Evolutionary conservation across 2,797 vertebrate species (phyloP), one percentile per base, ranked within the genome.

Genomic region (Scleropages formosus): DNA sequence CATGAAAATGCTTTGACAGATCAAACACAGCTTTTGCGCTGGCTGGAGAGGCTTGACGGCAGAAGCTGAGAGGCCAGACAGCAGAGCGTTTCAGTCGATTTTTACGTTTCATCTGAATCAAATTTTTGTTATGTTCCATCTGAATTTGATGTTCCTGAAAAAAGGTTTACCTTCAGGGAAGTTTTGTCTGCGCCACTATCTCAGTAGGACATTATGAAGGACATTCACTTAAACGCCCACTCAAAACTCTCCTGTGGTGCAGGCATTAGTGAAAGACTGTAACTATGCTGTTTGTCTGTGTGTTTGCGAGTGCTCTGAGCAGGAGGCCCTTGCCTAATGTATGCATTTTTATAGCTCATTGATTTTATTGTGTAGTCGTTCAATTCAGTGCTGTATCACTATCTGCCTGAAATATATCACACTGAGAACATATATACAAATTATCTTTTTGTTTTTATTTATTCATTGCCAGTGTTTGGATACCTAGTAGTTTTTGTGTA

Each of bases 161-260:
- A 75, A 1, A 56, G n/a, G 24, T 69, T 61, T 76, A 75, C 61
- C 70, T 69, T 72, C 66, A 78, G 27, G 53, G 51, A 64, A 70
- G 65, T 69, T 81, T 39, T 70, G 71, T 68, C 78, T 73, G 66
- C 78, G 75, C 64, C 80, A 73, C 44, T 79, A 61, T 31, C 62
- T 77, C 20, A 39, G 31, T 82, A 80, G 70, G 78, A 71, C 56
- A 82, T 82, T 63, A 16, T 58, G 27, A n/a, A 56, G 59, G n/a
- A 69, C 31, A 4, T 66, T 78, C 84, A 82, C 82, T 87, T 79
- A 86, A 79, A 39, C 74, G 79, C 75, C 73, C 74, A 82, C 72
- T 46, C 61, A 26, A 44, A 76, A 22, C 31, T 67, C 80, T 78
- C 84, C n/a, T 0, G 79, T 78, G 84, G 85, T 53, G 71, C 62